Conservation (phyloP, 2,797 vertebrate species). For the Sphaeramia orbicularis region DNA sequence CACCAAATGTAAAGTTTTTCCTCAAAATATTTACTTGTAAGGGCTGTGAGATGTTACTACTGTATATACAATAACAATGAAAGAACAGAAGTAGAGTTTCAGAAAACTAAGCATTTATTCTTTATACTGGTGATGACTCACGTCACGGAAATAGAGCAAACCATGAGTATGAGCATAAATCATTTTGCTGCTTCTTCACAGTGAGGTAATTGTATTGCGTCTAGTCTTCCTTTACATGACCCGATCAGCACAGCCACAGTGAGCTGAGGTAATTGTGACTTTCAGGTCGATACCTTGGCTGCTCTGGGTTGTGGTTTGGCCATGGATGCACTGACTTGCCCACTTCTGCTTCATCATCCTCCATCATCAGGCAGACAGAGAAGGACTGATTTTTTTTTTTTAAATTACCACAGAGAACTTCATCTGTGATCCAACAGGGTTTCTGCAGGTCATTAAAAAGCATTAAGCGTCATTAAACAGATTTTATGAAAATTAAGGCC, state of each 20-base stretch:
- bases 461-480: no score
- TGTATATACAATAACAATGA: not conserved
- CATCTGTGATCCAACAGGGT: no score
- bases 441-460: no score
- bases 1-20: not conserved
- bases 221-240: constrained; percentile 44
- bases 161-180: constrained; percentile 23
- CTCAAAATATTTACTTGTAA: not conserved
- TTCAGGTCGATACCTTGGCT: constrained; percentile 31
- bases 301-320: constrained; percentile 3
- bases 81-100: not conserved
- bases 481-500: no score
- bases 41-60: not conserved
- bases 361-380: not conserved
- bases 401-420: no score
- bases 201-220: constrained; percentile 47
- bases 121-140: constrained; percentile 19
- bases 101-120: constrained; percentile 7
- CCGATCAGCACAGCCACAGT: constrained; percentile 6
- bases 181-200: constrained; percentile 24
- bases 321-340: constrained; percentile 6
- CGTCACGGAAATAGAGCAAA: constrained; percentile 1
- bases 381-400: not conserved
- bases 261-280: constrained; percentile 30
- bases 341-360: not conserved